These are phyloP conservation scores for Phalangium opilio DNA, from an alignment of 2,888 invertebrate species.

Conservation along the genomic window DNA sequence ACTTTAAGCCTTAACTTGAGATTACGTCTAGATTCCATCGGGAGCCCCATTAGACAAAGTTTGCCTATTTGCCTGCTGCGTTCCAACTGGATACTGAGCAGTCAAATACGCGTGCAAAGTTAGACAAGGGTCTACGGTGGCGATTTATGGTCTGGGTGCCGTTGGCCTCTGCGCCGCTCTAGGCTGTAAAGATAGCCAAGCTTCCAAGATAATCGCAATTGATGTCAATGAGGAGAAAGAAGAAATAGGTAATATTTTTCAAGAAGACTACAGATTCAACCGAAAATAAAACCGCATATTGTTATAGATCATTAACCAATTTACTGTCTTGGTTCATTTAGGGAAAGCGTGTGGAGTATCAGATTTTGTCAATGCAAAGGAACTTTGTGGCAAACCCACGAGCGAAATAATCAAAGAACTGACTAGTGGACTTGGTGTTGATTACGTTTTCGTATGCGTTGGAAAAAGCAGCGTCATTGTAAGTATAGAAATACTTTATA, in stretches of 20 bases:
- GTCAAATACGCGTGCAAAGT: conserved; percentile 23
- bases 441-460: conserved; percentile 11
- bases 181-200: conserved; percentile 30
- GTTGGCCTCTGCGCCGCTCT: conserved; percentile 31
- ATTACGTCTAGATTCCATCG: conserved; percentile 8
- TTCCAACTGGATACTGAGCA: conserved; percentile 19
- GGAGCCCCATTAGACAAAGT: conserved; percentile 11
- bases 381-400: conserved; percentile 6
- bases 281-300: too few species aligned
- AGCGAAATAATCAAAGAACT: conserved; percentile 1
- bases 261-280: too few species aligned
- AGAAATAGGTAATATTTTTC: conserved; percentile 31
- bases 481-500: neutral
- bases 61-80: conserved; percentile 16
- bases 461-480: conserved; percentile 1
- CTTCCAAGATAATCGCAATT: conserved; percentile 22
- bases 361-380: conserved; percentile 8
- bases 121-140: conserved; percentile 27
- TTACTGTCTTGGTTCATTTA: neutral
- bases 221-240: conserved; percentile 23
- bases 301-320: too few species aligned
- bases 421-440: conserved; percentile 7
- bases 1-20: too few species aligned
- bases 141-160: conserved; percentile 32
- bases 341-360: conserved; percentile 7